phyloP scores from a whole-genome alignment of 2,888 invertebrate species.

The Caenorhabditis angaria region DNA sequence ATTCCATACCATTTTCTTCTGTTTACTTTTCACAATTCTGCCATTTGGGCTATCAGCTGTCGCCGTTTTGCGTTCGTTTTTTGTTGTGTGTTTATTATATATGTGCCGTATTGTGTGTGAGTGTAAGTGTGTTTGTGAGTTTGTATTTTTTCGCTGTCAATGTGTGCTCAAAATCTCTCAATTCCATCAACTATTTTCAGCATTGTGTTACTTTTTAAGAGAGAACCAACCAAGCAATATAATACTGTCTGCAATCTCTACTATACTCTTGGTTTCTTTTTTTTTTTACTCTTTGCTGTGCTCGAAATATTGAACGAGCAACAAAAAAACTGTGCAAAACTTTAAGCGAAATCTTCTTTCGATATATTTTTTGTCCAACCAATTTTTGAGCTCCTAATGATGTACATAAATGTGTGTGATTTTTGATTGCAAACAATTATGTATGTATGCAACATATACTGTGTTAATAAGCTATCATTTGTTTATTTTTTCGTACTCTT shows the following conservation, averaged over 20 bases:
- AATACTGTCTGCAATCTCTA: constrained; percentile 1
- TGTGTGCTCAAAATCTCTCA: constrained; percentile 2
- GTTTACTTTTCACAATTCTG: neutral
- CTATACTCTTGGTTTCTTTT: neutral
- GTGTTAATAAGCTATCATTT: constrained; percentile 2
- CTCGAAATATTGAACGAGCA: too few relatives aligned
- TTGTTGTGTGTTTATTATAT: constrained; percentile 7
- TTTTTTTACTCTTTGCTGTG: neutral
- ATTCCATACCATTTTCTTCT: neutral
- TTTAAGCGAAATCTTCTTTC: neutral
- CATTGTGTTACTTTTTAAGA: neutral
- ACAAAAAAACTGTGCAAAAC: neutral
- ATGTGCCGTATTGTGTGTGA: constrained; percentile 3
- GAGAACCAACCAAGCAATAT: neutral
- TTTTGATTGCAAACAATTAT: neutral
- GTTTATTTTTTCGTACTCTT: constrained; percentile 4
- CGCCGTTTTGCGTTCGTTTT: constrained; percentile 23
- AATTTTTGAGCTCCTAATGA: neutral
- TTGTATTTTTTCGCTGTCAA: too few relatives aligned
- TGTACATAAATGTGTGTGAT: neutral
- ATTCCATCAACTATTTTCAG: constrained; percentile 1
- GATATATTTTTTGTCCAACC: neutral
- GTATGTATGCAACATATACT: neutral
- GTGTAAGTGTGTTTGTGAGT: constrained; percentile 5
- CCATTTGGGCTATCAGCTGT: constrained; percentile 42